These are phyloP conservation scores for Poecilia gillii DNA, from an alignment of 2,797 vertebrate genomes.

Conservation along the genomic window DNA sequence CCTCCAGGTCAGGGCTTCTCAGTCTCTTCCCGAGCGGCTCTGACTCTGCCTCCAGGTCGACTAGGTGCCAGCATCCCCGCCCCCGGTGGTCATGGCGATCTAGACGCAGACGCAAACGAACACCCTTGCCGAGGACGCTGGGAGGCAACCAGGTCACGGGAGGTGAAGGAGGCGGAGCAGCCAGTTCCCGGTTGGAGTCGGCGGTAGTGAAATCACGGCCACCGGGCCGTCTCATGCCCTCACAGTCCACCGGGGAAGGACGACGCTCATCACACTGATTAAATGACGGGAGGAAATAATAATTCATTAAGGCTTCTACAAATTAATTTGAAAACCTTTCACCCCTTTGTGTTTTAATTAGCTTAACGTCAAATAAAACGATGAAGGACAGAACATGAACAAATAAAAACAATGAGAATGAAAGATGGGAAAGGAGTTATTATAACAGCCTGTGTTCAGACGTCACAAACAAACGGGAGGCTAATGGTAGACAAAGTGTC, in stretches of 20 bases:
- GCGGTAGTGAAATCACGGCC: slow-evolving; percentile 58
- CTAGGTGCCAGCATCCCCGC: slow-evolving; percentile 76
- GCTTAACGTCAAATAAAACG: background rate
- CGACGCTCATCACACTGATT: slow-evolving; percentile 65
- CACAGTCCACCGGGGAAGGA: slow-evolving; percentile 29
- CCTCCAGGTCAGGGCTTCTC: slow-evolving; percentile 31
- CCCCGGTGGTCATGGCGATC: slow-evolving; percentile 68
- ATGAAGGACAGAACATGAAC: slow-evolving; percentile 8
- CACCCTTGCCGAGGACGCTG: slow-evolving; percentile 66
- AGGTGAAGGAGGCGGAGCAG: slow-evolving; percentile 18
- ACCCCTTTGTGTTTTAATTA: background rate
- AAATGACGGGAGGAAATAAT: background rate
- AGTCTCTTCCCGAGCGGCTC: slow-evolving; percentile 32
- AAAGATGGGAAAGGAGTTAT: slow-evolving; percentile 13
- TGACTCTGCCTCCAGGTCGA: slow-evolving; percentile 64
- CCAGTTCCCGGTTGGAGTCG: slow-evolving; percentile 17
- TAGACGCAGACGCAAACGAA: slow-evolving; percentile 73
- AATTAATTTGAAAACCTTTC: background rate
- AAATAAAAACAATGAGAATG: background rate
- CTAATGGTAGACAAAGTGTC: slow-evolving; percentile 53
- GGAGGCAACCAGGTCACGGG: slow-evolving; percentile 74
- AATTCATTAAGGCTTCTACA: background rate
- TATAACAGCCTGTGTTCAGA: slow-evolving; percentile 36
- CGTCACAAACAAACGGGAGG: slow-evolving; percentile 48
- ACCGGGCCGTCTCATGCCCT: slow-evolving; percentile 74